Percentiles rank a stretch among this genome's conserved stretches.
phyloP scores from a whole-genome alignment of 53 echinoderm and acorn worm species.

The Hippasteria phrygiana region DNA sequence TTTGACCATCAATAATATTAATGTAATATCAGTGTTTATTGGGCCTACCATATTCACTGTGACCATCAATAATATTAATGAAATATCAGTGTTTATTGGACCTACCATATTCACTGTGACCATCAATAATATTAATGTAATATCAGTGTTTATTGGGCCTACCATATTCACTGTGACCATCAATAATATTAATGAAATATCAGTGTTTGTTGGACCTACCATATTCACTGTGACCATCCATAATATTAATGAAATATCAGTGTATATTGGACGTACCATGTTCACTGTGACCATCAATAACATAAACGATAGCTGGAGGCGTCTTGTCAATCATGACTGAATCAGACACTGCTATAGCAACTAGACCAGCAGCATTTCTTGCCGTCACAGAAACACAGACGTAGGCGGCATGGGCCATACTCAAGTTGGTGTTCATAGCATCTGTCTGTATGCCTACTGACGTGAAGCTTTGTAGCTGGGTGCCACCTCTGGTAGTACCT shows the following conservation, averaged over 20 bases:
- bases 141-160: no score
- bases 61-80: no score
- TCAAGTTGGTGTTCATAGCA: slow-evolving; percentile 14
- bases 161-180: background rate
- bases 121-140: no score
- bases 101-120: background rate
- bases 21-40: no score
- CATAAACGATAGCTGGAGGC: slow-evolving; percentile 32
- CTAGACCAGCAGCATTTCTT: slow-evolving; percentile 57
- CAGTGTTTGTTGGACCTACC: no score
- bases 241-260: no score
- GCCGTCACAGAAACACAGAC: slow-evolving; percentile 61
- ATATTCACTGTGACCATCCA: no score
- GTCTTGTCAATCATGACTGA: slow-evolving; percentile 44
- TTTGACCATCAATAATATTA: no score
- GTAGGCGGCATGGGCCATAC: slow-evolving; percentile 6
- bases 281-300: slow-evolving; percentile 14
- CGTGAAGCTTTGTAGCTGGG: slow-evolving; percentile 53
- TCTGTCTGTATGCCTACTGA: slow-evolving; percentile 29
- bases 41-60: background rate
- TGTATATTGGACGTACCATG: background rate
- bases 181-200: no score
- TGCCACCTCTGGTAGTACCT: slow-evolving; percentile 64
- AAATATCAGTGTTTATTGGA: no score
- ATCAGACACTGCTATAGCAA: slow-evolving; percentile 31